Evolutionary conservation across 2,797 vertebrate species (phyloP).

Genomic region (Kryptolebias ocellatus): DNA sequence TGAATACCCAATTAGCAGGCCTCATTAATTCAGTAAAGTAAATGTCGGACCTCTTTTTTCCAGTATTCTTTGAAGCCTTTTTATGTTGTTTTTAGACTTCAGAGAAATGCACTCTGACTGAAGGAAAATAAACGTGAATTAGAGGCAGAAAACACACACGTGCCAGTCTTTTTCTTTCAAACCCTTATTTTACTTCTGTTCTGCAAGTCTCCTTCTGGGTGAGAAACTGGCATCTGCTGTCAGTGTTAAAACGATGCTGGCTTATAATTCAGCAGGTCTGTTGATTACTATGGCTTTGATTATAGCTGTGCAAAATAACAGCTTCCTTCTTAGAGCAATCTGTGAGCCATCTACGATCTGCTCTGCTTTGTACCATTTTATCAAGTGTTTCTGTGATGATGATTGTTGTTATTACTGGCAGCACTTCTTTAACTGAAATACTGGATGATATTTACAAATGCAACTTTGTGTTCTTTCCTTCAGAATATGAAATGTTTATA

Average conservation of each 20-base stretch:
- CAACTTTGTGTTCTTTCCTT: background rate
- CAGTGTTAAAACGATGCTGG: constrained; percentile 38
- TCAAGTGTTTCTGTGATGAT: constrained; percentile 33
- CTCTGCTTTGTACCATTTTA: constrained; percentile 35
- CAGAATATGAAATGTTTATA: background rate
- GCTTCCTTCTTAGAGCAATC: constrained; percentile 40
- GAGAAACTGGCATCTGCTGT: constrained; percentile 40
- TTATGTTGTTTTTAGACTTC: constrained; percentile 39
- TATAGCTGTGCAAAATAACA: constrained; percentile 60
- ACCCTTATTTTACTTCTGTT: constrained; percentile 12
- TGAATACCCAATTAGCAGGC: constrained; percentile 43
- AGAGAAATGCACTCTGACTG: background rate
- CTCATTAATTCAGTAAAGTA: constrained; percentile 39
- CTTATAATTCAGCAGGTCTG: constrained; percentile 47
- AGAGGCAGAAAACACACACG: background rate
- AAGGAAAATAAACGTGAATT: background rate
- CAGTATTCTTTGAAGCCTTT: constrained; percentile 8
- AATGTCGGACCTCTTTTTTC: constrained; percentile 8
- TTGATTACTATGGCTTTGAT: constrained; percentile 54
- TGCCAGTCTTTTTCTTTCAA: background rate
- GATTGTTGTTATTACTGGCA: constrained; percentile 21
- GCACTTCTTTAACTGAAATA: no score
- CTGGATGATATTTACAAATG: no score
- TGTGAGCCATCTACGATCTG: constrained; percentile 28
- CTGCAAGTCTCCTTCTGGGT: background rate